phyloP scores from a whole-genome alignment of 1,140 invertebrate species.

The Microplitis mediator region DNA sequence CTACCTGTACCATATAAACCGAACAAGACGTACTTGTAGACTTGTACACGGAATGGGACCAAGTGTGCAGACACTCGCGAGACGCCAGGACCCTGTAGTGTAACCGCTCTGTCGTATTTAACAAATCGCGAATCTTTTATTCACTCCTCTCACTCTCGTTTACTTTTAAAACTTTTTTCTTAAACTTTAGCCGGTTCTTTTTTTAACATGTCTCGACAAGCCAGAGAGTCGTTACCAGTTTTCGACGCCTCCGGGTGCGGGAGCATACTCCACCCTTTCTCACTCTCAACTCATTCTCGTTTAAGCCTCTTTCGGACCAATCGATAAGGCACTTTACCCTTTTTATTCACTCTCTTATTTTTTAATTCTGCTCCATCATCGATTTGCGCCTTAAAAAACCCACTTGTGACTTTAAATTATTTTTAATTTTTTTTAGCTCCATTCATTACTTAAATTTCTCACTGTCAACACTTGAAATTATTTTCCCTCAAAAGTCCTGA shows the following conservation, averaged over 20 bases:
- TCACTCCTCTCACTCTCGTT: conserved; percentile 4
- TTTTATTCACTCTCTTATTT: conserved; percentile 10
- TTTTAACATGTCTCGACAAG: conserved; percentile 22
- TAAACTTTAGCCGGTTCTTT: neutral
- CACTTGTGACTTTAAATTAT: neutral
- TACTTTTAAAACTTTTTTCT: neutral
- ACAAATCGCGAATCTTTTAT: conserved; percentile 20
- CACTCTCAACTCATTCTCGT: conserved; percentile 22
- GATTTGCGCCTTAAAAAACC: neutral
- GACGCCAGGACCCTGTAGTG: conserved; percentile 4
- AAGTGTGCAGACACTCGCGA: conserved; percentile 21
- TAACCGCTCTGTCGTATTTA: conserved; percentile 3
- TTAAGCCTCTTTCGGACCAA: conserved; percentile 31
- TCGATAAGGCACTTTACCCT: conserved; percentile 28
- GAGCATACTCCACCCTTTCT: conserved; percentile 20
- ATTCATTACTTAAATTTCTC: neutral
- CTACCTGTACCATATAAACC: neutral
- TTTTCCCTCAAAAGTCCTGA: no score
- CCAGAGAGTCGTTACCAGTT: conserved; percentile 33
- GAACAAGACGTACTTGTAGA: conserved; percentile 7
- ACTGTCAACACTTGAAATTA: no score
- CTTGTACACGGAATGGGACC: neutral
- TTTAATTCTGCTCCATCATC: neutral
- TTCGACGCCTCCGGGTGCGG: conserved; percentile 34
- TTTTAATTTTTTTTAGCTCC: neutral